Conservation (phyloP, 2,888 invertebrate species). For the Pseudolycoriella hygida region DNA sequence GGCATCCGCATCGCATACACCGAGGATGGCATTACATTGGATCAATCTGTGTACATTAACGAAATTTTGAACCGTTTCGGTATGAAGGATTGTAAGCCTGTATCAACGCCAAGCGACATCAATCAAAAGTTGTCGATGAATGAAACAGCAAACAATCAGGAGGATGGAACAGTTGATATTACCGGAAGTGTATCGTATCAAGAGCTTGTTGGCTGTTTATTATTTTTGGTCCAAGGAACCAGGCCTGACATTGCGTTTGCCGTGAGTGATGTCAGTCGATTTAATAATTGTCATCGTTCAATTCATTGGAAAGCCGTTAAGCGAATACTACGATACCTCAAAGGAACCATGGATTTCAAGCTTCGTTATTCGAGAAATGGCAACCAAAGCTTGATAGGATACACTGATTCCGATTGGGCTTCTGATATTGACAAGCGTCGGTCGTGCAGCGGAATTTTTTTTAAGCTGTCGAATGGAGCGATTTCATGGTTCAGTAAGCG, state of each 20-base stretch:
- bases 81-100: slow-evolving; percentile 11
- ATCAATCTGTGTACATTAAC: slow-evolving; percentile 10
- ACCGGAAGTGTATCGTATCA: no score
- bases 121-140: slow-evolving; percentile 11
- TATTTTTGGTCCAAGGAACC: no score
- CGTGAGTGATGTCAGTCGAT: slow-evolving; percentile 12
- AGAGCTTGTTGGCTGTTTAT: no score
- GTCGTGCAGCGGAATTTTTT: slow-evolving; percentile 5
- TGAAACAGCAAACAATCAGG: no score
- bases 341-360: not conserved
- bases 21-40: slow-evolving; percentile 6
- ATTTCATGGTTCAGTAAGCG: no score
- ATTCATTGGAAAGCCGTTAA: no score
- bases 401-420: slow-evolving; percentile 10
- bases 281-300: slow-evolving; percentile 9
- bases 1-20: slow-evolving; percentile 8
- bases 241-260: slow-evolving; percentile 13
- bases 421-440: slow-evolving; percentile 6
- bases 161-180: slow-evolving; percentile 11
- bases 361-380: not conserved
- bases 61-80: slow-evolving; percentile 10
- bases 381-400: slow-evolving; percentile 5
- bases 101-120: no score
- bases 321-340: no score
- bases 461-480: no score